Evolutionary conservation across 2,888 invertebrate species (phyloP).

Genomic region (Resseliella maxima): DNA sequence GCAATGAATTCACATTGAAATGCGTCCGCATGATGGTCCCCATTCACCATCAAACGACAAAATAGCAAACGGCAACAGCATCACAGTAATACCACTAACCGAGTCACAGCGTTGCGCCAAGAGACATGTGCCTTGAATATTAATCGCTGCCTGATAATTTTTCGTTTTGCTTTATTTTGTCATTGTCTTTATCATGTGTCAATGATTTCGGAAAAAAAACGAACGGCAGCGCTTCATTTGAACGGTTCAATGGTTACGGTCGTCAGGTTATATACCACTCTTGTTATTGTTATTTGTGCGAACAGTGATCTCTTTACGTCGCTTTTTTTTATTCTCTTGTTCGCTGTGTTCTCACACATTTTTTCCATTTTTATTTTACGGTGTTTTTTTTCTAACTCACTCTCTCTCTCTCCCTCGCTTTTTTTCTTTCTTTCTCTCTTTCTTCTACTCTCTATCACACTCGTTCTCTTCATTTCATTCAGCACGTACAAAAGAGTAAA

Average conservation of each 20-base stretch:
- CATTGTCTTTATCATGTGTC: slow-evolving; percentile 27
- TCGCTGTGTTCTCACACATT: too few relatives aligned
- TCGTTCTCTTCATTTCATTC: too few relatives aligned
- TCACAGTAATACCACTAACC: background rate
- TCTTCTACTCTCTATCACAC: too few relatives aligned
- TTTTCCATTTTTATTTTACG: too few relatives aligned
- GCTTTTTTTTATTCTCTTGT: too few relatives aligned
- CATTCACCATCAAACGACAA: too few relatives aligned
- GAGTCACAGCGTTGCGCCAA: background rate
- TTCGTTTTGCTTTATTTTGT: background rate
- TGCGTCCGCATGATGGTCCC: too few relatives aligned
- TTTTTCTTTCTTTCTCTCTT: too few relatives aligned
- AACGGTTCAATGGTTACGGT: slow-evolving; percentile 1
- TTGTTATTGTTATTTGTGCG: background rate
- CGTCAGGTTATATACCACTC: background rate
- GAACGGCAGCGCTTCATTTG: background rate
- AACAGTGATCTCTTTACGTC: too few relatives aligned
- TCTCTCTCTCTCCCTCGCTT: too few relatives aligned
- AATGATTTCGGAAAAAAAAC: slow-evolving; percentile 25
- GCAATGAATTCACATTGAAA: background rate
- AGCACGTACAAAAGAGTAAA: background rate
- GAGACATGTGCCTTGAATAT: slow-evolving; percentile 11
- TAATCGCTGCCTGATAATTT: slow-evolving; percentile 2
- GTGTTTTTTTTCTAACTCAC: too few relatives aligned
- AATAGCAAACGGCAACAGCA: too few relatives aligned